Conservation (phyloP, 2,888 invertebrate species). For the Strigamia crassipes region DNA sequence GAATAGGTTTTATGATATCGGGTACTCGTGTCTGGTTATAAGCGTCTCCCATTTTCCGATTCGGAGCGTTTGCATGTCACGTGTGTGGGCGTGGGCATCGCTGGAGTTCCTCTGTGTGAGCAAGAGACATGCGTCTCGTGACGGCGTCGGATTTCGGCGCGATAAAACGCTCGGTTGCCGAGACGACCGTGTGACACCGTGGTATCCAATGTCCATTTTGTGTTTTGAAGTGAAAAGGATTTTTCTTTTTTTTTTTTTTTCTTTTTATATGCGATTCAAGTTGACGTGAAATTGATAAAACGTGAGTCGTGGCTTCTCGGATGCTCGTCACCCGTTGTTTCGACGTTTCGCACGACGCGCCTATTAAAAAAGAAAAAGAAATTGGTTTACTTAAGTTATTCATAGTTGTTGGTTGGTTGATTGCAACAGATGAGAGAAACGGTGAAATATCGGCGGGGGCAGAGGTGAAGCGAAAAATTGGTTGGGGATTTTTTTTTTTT, state of each 20-base stretch:
- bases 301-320: background rate
- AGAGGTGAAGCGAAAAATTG: too few species aligned
- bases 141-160: conserved; percentile 23
- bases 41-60: conserved; percentile 22
- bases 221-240: conserved; percentile 18
- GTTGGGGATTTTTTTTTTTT: too few species aligned
- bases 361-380: background rate
- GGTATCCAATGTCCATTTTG: conserved; percentile 30
- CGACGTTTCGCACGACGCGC: background rate
- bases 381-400: background rate
- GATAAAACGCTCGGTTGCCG: conserved; percentile 23
- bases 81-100: background rate
- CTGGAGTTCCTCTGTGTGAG: background rate
- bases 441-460: too few species aligned
- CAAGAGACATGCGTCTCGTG: conserved; percentile 18
- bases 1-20: conserved; percentile 23
- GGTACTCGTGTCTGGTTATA: conserved; percentile 25
- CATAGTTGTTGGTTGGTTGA: too few species aligned
- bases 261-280: background rate
- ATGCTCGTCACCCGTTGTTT: background rate
- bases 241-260: background rate
- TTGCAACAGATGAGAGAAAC: too few species aligned
- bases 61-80: conserved; percentile 15
- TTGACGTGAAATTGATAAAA: conserved; percentile 12
- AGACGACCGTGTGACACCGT: conserved; percentile 15